Conservation (phyloP, 2,113 vertebrate species). For the Calyptomena viridis region DNA sequence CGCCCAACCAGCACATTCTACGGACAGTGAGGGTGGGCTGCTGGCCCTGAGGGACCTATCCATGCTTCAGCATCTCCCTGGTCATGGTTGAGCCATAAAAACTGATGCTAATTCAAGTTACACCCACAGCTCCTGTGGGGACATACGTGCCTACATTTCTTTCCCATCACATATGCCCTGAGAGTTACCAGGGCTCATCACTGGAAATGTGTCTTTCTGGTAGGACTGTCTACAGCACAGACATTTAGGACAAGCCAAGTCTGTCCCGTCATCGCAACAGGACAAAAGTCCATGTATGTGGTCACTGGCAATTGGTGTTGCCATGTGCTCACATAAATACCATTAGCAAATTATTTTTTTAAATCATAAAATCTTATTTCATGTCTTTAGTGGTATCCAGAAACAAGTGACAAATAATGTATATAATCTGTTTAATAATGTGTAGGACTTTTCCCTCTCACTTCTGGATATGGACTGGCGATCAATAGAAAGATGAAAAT, state of each 20-base stretch:
- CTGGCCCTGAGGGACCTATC: not conserved
- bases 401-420: not conserved
- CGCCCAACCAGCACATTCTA: not conserved
- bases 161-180: fast-evolving
- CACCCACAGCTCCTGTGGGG: not conserved
- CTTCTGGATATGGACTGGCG: not conserved
- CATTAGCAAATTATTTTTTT: not conserved
- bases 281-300: not conserved
- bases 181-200: not conserved
- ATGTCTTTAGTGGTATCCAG: not conserved
- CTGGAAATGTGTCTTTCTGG: not conserved
- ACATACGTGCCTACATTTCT: fast-evolving
- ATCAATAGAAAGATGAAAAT: not conserved
- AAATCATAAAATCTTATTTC: not conserved
- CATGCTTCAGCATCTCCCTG: not conserved
- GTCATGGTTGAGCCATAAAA: not conserved
- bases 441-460: not conserved
- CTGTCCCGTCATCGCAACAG: not conserved
- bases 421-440: not conserved
- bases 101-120: not conserved
- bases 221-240: not conserved
- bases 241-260: not conserved
- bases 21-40: not conserved
- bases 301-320: not conserved
- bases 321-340: not conserved